Conservation (phyloP, 2,113 vertebrate genomes). For the Elephas maximus region DNA sequence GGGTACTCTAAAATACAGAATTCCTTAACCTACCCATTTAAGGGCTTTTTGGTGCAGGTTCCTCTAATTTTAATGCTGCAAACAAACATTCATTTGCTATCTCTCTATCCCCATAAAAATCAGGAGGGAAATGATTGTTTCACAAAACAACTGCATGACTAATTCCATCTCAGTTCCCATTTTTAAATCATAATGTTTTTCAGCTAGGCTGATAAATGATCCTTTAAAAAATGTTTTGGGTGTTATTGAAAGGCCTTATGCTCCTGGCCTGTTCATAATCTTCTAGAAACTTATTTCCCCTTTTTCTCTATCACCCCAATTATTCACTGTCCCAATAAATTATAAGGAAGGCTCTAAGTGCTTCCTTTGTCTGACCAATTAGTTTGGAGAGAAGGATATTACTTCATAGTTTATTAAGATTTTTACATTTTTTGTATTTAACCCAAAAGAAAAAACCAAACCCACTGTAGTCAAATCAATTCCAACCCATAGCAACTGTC, state of each 20-base stretch:
- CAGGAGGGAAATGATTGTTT: neutral
- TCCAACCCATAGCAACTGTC: neutral
- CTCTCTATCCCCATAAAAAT: neutral
- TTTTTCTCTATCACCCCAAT: neutral
- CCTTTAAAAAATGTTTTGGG: neutral
- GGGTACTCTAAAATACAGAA: neutral
- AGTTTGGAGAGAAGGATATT: neutral
- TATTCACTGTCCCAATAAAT: neutral
- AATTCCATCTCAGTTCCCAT: neutral
- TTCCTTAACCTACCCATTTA: neutral
- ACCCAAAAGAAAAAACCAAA: neutral
- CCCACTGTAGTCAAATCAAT: neutral
- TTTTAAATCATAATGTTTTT: neutral
- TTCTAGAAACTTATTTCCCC: neutral
- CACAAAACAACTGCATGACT: neutral
- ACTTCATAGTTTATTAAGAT: neutral
- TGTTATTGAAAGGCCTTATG: neutral
- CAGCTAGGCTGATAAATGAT: neutral
- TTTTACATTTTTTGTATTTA: slow-evolving; percentile 23
- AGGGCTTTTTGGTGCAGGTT: neutral
- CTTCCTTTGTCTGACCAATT: neutral
- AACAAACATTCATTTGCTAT: neutral
- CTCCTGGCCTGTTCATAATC: neutral
- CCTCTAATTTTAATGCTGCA: neutral
- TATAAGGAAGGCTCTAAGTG: neutral